Evolutionary conservation across 2,797 vertebrate genomes (phyloP).

Genomic region (Periophthalmus magnuspinnatus): DNA sequence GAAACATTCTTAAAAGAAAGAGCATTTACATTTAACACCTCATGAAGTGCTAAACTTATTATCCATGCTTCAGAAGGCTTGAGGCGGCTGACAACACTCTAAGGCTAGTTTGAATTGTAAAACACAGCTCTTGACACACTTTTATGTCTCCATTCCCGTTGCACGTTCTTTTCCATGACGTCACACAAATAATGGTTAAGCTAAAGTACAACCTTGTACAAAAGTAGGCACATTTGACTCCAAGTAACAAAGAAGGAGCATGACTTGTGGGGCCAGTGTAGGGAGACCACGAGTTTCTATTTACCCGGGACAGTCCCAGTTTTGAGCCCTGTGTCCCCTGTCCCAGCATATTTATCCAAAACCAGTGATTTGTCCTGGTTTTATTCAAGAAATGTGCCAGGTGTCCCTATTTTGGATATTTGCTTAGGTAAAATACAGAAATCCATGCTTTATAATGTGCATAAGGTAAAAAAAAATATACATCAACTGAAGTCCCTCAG

Average conservation of each 20-base stretch:
- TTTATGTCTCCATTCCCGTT: slow-evolving; percentile 33
- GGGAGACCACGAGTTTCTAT: too few species aligned
- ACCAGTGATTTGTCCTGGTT: too few species aligned
- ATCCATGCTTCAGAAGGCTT: slow-evolving; percentile 48
- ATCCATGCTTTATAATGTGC: too few species aligned
- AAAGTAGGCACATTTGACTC: neutral
- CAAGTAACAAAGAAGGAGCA: neutral
- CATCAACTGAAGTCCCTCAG: too few species aligned
- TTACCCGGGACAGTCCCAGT: too few species aligned
- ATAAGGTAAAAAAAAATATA: too few species aligned
- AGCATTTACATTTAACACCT: slow-evolving; percentile 28
- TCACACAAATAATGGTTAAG: slow-evolving; percentile 23
- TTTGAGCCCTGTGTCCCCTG: too few species aligned
- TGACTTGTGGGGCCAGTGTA: neutral
- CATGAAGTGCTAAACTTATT: slow-evolving; percentile 51
- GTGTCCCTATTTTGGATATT: too few species aligned
- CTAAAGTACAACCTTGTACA: slow-evolving; percentile 5
- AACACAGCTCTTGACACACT: slow-evolving; percentile 54
- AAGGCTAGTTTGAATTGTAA: slow-evolving; percentile 54
- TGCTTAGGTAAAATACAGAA: too few species aligned
- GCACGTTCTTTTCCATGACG: slow-evolving; percentile 18
- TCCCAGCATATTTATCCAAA: too few species aligned
- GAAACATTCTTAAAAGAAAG: slow-evolving; percentile 10
- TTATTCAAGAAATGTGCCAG: too few species aligned
- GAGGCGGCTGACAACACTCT: slow-evolving; percentile 48